Conservation (phyloP, 2,888 invertebrate species). For the Plusia festucae region DNA sequence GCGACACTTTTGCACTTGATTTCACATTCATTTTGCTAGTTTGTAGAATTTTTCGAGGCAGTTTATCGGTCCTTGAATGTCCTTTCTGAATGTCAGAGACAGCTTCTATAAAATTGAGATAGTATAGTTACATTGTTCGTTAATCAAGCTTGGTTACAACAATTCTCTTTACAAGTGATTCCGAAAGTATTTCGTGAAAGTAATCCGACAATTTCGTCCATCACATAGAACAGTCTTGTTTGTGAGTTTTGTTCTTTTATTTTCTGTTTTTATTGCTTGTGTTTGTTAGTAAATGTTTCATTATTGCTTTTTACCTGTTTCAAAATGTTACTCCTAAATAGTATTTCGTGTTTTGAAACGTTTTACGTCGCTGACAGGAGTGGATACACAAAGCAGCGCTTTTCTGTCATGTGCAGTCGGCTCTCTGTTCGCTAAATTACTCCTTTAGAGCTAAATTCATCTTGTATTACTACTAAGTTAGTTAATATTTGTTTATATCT, state of each 20-base stretch:
- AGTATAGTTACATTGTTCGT: background rate
- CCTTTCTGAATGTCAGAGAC: background rate
- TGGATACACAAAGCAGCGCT: slow-evolving; percentile 37
- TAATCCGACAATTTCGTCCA: background rate
- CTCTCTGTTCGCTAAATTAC: slow-evolving; percentile 15
- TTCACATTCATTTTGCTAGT: slow-evolving; percentile 8
- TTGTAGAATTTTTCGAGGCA: background rate
- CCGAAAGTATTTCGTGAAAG: background rate
- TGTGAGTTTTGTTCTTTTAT: slow-evolving; percentile 5
- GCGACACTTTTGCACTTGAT: slow-evolving; percentile 26
- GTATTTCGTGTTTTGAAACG: slow-evolving; percentile 5
- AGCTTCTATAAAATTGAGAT: background rate
- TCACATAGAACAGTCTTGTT: background rate
- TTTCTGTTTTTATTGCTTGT: background rate
- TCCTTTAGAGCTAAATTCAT: slow-evolving; percentile 25
- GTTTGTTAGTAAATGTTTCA: background rate
- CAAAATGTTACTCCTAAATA: background rate
- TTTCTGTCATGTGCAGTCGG: slow-evolving; percentile 33
- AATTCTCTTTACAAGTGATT: background rate
- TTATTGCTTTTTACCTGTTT: background rate
- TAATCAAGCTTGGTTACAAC: background rate
- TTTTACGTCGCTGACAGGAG: slow-evolving; percentile 12
- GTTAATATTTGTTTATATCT: background rate
- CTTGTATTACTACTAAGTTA: background rate
- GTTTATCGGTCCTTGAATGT: background rate